Conservation (phyloP, 2,797 vertebrate species). For the Brotula barbata region DNA sequence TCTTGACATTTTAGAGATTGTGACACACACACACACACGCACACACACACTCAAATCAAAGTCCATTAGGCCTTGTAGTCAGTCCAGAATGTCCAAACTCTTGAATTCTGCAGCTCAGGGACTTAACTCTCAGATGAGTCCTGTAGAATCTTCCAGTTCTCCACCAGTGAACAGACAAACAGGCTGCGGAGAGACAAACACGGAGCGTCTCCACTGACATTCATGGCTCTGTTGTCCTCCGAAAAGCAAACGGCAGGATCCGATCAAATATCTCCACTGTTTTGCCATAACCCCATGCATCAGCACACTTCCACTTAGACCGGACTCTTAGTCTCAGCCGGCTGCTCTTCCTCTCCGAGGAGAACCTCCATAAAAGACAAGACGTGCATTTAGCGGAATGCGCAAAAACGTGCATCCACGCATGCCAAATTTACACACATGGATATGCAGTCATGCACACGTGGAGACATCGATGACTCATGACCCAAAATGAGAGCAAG, state of each 20-base stretch:
- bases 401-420: conserved; percentile 26
- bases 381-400: conserved; percentile 42
- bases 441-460: conserved; percentile 19
- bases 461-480: background rate
- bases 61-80: conserved; percentile 1
- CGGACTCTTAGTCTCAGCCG: conserved; percentile 67
- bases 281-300: conserved; percentile 62
- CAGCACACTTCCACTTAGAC: conserved; percentile 66
- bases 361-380: conserved; percentile 46
- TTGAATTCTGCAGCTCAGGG: conserved; percentile 3
- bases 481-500: no score
- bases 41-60: conserved; percentile 4
- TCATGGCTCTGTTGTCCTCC: conserved; percentile 42
- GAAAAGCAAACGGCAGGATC: conserved; percentile 60
- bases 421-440: conserved; percentile 20
- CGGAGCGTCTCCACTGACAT: conserved; percentile 32
- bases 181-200: conserved; percentile 31
- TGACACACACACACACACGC: no score
- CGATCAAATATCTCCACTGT: conserved; percentile 58
- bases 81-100: background rate
- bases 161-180: conserved; percentile 39
- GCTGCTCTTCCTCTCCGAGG: conserved; percentile 51
- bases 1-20: no score
- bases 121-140: no score
- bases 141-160: conserved; percentile 15